phyloP scores from a whole-genome alignment of 2,888 invertebrate genomes.

The Fragum fragum region DNA sequence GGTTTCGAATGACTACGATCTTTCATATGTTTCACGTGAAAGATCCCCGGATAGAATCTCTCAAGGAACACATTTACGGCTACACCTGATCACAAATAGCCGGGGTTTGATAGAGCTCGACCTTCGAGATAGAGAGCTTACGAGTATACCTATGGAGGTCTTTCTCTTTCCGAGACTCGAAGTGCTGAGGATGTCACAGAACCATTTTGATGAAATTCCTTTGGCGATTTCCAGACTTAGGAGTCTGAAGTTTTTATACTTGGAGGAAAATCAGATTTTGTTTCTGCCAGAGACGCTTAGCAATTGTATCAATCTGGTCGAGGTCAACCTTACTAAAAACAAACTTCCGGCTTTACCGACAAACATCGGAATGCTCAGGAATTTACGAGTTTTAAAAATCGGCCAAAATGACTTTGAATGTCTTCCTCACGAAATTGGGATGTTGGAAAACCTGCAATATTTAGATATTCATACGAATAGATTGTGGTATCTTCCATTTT shows the following conservation, averaged over 20 bases:
- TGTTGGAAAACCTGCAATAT: slow-evolving; percentile 75
- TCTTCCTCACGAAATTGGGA: slow-evolving; percentile 82
- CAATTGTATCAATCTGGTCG: slow-evolving; percentile 81
- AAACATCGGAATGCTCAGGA: slow-evolving; percentile 66
- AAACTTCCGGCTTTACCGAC: slow-evolving; percentile 76
- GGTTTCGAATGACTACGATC: slow-evolving; percentile 22
- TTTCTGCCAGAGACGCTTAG: slow-evolving; percentile 82
- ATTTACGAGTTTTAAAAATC: slow-evolving; percentile 74
- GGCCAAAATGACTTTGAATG: slow-evolving; percentile 82
- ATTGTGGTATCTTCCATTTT: slow-evolving; percentile 84
- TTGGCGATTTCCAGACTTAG: slow-evolving; percentile 77
- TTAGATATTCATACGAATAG: slow-evolving; percentile 83
- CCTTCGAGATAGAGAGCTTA: slow-evolving; percentile 73
- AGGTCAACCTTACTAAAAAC: slow-evolving; percentile 78
- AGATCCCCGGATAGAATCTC: slow-evolving; percentile 21
- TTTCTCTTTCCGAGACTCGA: slow-evolving; percentile 79
- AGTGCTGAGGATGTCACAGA: slow-evolving; percentile 80
- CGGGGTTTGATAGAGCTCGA: slow-evolving; percentile 78
- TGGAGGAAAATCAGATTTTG: slow-evolving; percentile 78
- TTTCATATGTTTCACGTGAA: slow-evolving; percentile 16
- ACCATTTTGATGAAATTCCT: slow-evolving; percentile 80
- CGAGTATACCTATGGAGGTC: slow-evolving; percentile 76
- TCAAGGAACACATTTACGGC: slow-evolving; percentile 42
- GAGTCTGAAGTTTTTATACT: slow-evolving; percentile 77
- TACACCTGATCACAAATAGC: slow-evolving; percentile 69